Evolutionary conservation across 1,140 invertebrate genomes (phyloP).

Genomic region (Andrena cerasifolii): DNA sequence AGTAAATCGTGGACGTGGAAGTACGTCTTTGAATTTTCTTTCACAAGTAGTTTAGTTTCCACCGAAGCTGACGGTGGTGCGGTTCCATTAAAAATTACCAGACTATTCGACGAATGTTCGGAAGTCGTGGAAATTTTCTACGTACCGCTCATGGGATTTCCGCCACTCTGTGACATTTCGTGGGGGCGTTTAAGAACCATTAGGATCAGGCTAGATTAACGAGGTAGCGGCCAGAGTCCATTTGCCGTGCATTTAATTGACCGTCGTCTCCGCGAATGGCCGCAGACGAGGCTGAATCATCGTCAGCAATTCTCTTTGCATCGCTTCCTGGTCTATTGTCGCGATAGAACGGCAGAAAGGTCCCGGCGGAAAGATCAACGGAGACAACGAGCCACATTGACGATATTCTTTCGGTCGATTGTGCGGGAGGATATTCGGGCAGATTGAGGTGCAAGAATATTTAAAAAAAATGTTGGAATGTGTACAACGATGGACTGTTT

Average conservation of each 20-base stretch:
- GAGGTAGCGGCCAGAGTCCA: conserved; percentile 52
- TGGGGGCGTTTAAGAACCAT: conserved; percentile 54
- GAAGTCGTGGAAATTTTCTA: conserved; percentile 17
- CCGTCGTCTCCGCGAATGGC: conserved; percentile 43
- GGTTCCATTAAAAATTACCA: no score
- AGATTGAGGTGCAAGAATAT: no score
- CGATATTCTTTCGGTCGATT: no score
- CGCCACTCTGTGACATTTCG: conserved; percentile 37
- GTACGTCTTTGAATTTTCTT: no score
- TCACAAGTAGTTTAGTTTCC: no score
- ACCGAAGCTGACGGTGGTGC: no score
- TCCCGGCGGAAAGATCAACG: not conserved
- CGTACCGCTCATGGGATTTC: conserved; percentile 16
- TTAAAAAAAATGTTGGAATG: no score
- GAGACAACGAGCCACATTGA: no score
- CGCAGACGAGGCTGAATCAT: conserved; percentile 48
- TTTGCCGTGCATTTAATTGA: conserved; percentile 57
- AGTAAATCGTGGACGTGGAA: no score
- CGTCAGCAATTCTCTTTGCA: conserved; percentile 30
- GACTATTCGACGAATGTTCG: not conserved
- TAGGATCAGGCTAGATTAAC: conserved; percentile 51
- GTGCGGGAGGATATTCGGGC: no score
- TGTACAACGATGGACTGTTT: no score
- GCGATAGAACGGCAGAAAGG: no score
- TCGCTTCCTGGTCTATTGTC: conserved; percentile 24